These are phyloP conservation scores for Melopsittacus undulatus DNA, from an alignment of 2,797 vertebrate species.

Conservation along the genomic window DNA sequence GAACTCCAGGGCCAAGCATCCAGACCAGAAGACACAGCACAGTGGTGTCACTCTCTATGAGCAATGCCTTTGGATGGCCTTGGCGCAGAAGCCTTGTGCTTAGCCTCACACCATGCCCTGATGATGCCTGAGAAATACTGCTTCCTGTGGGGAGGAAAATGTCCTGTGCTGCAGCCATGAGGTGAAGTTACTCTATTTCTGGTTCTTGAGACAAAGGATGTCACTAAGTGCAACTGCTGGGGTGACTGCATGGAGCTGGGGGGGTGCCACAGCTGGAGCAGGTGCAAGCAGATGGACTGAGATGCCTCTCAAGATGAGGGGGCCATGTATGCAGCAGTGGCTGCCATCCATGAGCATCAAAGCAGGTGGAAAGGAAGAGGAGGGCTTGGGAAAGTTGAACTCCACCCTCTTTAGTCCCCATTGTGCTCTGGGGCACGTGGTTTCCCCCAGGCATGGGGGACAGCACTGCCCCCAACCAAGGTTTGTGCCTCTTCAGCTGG, in stretches of 20 bases:
- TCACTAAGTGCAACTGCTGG: not conserved
- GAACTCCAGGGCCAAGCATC: conserved; percentile 24
- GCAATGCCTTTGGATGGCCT: conserved; percentile 70
- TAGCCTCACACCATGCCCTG: fast-evolving
- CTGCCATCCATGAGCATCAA: not conserved
- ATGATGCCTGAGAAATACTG: fast-evolving
- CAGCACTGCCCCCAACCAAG: not conserved
- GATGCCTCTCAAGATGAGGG: not conserved
- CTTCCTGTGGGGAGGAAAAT: not conserved
- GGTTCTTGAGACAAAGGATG: not conserved
- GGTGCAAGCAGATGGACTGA: not conserved
- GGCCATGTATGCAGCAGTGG: not conserved
- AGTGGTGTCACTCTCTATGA: conserved; percentile 58
- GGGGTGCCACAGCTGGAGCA: not conserved
- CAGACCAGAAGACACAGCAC: not conserved
- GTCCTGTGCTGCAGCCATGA: not conserved
- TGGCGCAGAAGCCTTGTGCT: not conserved
- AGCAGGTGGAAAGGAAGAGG: not conserved
- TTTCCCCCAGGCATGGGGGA: not conserved
- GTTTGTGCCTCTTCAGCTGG: not conserved
- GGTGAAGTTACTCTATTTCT: not conserved
- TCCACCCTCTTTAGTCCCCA: not conserved
- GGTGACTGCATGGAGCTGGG: not conserved
- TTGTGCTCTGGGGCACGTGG: not conserved
- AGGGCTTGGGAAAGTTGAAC: not conserved